phyloP scores from a whole-genome alignment of 2,113 vertebrate species.

The Eidolon helvum region DNA sequence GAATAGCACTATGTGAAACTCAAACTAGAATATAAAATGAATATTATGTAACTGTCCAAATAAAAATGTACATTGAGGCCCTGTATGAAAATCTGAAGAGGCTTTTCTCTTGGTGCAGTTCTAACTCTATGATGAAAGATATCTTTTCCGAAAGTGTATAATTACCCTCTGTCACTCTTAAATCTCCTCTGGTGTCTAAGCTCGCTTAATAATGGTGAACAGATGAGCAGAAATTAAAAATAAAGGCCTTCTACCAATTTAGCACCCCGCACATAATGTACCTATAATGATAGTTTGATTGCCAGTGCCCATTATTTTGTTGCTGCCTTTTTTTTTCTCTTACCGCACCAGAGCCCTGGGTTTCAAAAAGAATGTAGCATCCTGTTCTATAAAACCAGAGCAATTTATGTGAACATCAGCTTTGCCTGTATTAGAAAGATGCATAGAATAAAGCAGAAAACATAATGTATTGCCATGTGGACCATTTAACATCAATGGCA shows the following conservation, averaged over 20 bases:
- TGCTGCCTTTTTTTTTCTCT: constrained; percentile 80
- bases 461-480: constrained; percentile 27
- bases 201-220: constrained; percentile 86
- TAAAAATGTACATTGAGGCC: constrained; percentile 41
- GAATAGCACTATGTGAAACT: background rate
- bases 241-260: constrained; percentile 84
- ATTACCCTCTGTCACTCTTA: constrained; percentile 86
- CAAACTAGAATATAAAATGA: background rate
- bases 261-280: constrained; percentile 83
- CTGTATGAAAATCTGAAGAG: constrained; percentile 66
- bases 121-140: constrained; percentile 82
- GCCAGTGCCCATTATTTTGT: constrained; percentile 84
- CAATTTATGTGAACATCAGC: constrained; percentile 72
- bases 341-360: constrained; percentile 65
- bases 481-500: background rate
- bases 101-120: constrained; percentile 75
- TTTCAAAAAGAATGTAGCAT: constrained; percentile 65
- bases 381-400: constrained; percentile 70
- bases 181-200: constrained; percentile 83
- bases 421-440: constrained; percentile 67
- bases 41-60: constrained; percentile 39
- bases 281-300: constrained; percentile 86
- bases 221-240: constrained; percentile 86
- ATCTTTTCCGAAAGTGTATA: constrained; percentile 83
- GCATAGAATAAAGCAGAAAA: constrained; percentile 2